Evolutionary conservation across 2,113 vertebrate genomes (phyloP).

Genomic region (Ursus arctos): DNA sequence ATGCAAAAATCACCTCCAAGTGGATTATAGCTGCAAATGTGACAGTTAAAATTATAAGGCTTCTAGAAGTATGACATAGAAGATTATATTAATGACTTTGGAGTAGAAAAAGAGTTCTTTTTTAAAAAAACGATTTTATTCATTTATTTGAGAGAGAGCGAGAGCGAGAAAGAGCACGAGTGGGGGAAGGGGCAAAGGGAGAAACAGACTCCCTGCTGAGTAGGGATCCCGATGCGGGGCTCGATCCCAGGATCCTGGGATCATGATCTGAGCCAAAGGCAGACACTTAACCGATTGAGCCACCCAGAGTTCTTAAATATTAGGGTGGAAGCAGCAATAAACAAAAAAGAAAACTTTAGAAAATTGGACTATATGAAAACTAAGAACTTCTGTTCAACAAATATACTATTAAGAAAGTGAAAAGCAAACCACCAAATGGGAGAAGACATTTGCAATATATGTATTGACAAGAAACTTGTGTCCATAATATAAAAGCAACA

Average conservation of each 20-base stretch:
- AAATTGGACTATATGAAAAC: neutral
- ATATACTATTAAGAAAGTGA: neutral
- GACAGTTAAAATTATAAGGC: neutral
- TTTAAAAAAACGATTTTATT: neutral
- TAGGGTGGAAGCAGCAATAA: neutral
- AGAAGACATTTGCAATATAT: neutral
- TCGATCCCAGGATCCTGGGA: neutral
- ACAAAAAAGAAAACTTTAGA: neutral
- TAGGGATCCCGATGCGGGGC: neutral
- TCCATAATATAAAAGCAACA: neutral
- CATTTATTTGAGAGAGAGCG: neutral
- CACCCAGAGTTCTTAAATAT: neutral
- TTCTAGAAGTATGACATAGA: neutral
- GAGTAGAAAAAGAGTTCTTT: neutral
- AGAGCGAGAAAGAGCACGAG: neutral
- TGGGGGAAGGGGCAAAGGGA: neutral
- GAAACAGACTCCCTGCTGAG: neutral
- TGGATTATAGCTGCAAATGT: constrained; percentile 14
- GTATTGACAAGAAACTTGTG: neutral
- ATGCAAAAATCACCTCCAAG: constrained; percentile 21
- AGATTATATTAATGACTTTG: neutral
- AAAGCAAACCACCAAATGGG: neutral
- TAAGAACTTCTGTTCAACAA: neutral
- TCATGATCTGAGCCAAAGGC: neutral
- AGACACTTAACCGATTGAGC: neutral